A percentile compares a stretch with the other conserved stretches of the same genome.
Conservation (phyloP, 2,888 invertebrate genomes). For the Caenorhabditis wallacei region DNA sequence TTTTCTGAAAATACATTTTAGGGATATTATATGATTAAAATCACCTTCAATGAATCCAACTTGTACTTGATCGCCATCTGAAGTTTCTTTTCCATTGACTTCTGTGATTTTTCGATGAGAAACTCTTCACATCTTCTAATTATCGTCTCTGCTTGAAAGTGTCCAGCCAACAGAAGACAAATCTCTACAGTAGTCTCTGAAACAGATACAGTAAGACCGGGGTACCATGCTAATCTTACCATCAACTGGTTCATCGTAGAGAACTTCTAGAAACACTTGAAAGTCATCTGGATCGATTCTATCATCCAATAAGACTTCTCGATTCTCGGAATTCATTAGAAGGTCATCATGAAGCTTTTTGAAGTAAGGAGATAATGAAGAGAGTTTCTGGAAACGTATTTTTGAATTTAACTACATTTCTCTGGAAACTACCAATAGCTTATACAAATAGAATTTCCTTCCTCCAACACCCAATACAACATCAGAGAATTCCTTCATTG, state of each 20-base stretch:
- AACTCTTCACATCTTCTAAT: conserved; percentile 13
- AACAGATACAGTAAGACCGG: not conserved
- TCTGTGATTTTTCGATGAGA: not conserved
- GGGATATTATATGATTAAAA: not conserved
- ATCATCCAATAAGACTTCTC: not conserved
- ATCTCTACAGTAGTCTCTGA: not conserved
- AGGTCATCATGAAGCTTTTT: not conserved
- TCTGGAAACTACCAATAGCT: not conserved
- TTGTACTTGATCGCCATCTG: not conserved
- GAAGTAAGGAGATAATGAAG: not conserved
- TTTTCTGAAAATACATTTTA: conserved; percentile 9
- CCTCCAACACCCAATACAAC: not conserved
- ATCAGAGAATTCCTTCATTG: not conserved
- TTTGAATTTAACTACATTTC: not conserved
- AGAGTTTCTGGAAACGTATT: not conserved
- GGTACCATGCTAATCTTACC: not conserved
- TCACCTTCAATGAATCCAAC: not conserved
- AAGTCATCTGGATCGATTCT: not conserved
- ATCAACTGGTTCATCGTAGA: not conserved
- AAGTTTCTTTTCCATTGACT: not conserved
- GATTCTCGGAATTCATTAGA: not conserved
- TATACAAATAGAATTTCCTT: not conserved
- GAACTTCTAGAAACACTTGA: not conserved
- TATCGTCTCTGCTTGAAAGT: too few relatives aligned
- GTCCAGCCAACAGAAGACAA: not conserved